Evolutionary conservation across 1,140 invertebrate genomes (phyloP), one percentile per base, ranked within the genome.

Genomic region (Eriosoma lanigerum): DNA sequence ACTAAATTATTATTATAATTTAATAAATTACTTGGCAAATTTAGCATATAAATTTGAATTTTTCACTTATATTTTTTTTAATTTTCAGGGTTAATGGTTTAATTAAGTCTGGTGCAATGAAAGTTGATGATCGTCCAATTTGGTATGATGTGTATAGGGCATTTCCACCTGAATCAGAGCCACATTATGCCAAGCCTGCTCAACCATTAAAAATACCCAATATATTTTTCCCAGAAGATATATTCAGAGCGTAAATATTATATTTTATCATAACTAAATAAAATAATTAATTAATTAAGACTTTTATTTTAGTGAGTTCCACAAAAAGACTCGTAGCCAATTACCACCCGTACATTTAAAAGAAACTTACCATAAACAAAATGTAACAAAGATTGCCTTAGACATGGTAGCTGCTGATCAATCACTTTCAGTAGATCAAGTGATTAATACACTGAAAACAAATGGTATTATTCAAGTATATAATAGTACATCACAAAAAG

Each of bases 61-160:
- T 13, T 72, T 48, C 1, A 75, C 19, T n/a, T 50, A 29, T 88
- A 2, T 68, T n/a, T n/a, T n/a, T n/a, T n/a, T n/a, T n/a, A n/a
- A n/a, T n/a, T 48, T 15, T 81, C 84, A 96, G 95, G 86, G 86
- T 92, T 5, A 89, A 89, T 82, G 93, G 93, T 62, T 86, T 98
- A 32, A 83, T 97, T 3, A 88, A 89, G 82, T 89, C 91, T 26
- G 92, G 91, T 62, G 94, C 91, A 8, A 87, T 96, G 84, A 91
- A 89, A 84, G 86, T 90, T 32, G 89, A 92, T 83, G 93, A 96
- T 83, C 88, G 90, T 82, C 95, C 96, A 4, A 62, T 97, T n/a
- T 97, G 96, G 95, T 95, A 92, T 85, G 92, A 95, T 86, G 85
- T 97, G 21, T 96, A 96, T 84, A 89, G 91, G 86, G 89, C 91